phyloP scores from a whole-genome alignment of 2,113 vertebrate species.

The Sander lucioperca region DNA sequence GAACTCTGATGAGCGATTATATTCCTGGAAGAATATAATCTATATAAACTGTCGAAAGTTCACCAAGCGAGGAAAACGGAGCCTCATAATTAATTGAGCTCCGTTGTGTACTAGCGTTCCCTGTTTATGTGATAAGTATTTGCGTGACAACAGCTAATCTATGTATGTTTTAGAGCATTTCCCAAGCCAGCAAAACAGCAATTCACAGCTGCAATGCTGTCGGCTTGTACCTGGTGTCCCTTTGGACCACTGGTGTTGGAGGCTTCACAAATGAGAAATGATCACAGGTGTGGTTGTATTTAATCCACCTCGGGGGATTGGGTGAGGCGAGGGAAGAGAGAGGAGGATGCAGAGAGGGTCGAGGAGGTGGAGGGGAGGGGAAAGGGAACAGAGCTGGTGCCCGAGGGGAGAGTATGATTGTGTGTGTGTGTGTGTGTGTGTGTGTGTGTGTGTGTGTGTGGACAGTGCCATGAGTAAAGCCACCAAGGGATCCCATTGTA shows the following conservation, averaged over 20 bases:
- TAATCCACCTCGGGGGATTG: conserved; percentile 66
- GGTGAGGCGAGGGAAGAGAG: conserved; percentile 43
- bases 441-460: background rate
- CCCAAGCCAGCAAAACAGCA: conserved; percentile 56
- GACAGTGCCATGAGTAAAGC: conserved; percentile 23
- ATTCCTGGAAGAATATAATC: conserved; percentile 10
- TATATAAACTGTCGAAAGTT: conserved; percentile 25
- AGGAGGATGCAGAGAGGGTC: conserved; percentile 40
- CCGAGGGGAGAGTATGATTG: conserved; percentile 39
- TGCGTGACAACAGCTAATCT: conserved; percentile 50
- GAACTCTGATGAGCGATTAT: conserved; percentile 28
- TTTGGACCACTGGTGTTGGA: conserved; percentile 66
- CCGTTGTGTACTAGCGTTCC: conserved; percentile 11
- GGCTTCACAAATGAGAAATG: conserved; percentile 76
- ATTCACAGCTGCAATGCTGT: conserved; percentile 57
- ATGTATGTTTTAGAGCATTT: conserved; percentile 59
- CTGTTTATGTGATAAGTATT: conserved; percentile 55
- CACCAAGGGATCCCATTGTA: conserved; percentile 50
- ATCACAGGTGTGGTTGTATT: conserved; percentile 75
- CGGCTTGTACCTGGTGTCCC: conserved; percentile 52
- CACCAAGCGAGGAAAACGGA: background rate
- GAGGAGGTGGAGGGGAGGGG: conserved; percentile 46
- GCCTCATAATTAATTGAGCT: conserved; percentile 54
- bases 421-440: too few species aligned
- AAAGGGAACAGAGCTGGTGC: conserved; percentile 41